Evolutionary conservation across 2,797 vertebrate species (phyloP), one percentile per base, ranked within the genome.

Genomic region (Eulemur albifrons): DNA sequence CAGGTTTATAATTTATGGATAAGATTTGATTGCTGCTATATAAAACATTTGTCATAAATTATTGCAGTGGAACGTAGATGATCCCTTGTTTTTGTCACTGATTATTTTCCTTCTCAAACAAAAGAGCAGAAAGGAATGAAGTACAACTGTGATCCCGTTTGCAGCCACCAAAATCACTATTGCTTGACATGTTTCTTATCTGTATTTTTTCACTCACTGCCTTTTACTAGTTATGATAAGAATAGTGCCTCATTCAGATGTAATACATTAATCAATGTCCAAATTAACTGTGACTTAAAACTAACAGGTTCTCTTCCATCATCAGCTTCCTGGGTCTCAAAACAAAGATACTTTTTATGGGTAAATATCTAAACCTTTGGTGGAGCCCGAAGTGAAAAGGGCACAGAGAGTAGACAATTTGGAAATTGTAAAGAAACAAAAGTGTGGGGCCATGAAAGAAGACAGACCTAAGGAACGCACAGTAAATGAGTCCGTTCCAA

Each of bases 271-370:
- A 79, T 84, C 32, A 38, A 80, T 76, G 35, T 61, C 9, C 69
- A 93, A 67, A 81, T 57, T 77, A 92, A 85, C 40, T 94, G 9
- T 79, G 21, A 85, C 81, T 77, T 86, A 87, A 95, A 90, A 54
- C 8, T 18, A 87, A 32, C 32, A 15, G 38, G 32, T 87, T 95
- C 23, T 72, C 20, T 84, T 88, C 25, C 50, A 72, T 72, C 5
- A 38, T 54, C 17, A 73, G 10, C 14, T 35, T 85, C 80, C 93
- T 61, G 7, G 21, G 35, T 83, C 30, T 82, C 30, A 77, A 65
- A 88, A 30, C 14, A 76, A 80, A 93, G 25, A 57, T 73, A n/a
- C 11, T 45, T 93, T 85, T 90, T 50, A 48, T 54, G 38, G 7
- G 14, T 80, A 65, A 65, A 15, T 57, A 18, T 61, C 38, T 80